Base-by-base conservation (phyloP, 1,140 invertebrate species). In the Eueides isabella region DNA sequence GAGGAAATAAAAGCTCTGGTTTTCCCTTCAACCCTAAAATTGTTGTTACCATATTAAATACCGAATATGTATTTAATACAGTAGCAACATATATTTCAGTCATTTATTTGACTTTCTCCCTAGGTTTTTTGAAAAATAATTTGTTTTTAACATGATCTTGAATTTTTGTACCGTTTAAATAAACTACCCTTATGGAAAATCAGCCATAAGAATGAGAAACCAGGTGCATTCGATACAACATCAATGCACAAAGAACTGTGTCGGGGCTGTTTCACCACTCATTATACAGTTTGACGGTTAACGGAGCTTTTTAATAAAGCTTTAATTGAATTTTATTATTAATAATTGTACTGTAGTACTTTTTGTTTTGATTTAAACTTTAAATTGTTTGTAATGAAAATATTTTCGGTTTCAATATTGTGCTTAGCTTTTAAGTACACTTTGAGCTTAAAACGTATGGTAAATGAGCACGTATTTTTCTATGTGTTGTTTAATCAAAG, bases 221-320 rank as follows among this genome's bases (percentile, higher is more conserved):
- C 65, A 67, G 65, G 65, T 67, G 65, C 65, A 67, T 30, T 67
- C 16, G 65, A 28, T 28, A 67, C 65, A 67, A 44, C 65, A 67
- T 26, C 26, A 26, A 26, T 29, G 11, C 26, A n/a, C 65, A 67
- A 67, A 41, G 41, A 44, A 23, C 35, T 41, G 33, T 28, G 65
- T 44, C 65, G 65, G 33, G 65, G 48, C 26, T 55, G 19, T 12
- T 55, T 55, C 11, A 38, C 23, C 48, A 55, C 48, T 26, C 3
- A 55, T 55, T 26, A 38, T 44, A 4, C 26, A 5, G 16, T 26
- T 55, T 55, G 48, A 55, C 48, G 48, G 48, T 55, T 55, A 55
- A 55, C 19, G 48, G 48, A 26, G 48, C 23, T 26, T 55, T 55
- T 55, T 55, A 0, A 44, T 55, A 44, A 44, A 19, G 16, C 41